Conservation (phyloP, 2,113 vertebrate species). For the Astur gentilis region DNA sequence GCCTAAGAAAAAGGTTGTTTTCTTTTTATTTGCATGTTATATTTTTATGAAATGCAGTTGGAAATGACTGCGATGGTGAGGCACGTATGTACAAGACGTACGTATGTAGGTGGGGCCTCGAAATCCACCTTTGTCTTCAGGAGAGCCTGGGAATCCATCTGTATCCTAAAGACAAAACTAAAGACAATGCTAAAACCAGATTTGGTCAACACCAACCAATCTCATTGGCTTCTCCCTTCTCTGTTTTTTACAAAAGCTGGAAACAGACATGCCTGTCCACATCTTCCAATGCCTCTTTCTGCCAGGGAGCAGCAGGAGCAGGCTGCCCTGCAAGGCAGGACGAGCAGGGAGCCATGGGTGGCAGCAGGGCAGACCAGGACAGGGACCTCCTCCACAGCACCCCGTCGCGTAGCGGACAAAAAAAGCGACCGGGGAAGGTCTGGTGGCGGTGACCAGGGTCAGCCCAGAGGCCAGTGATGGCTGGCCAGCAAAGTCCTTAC, state of each 20-base stretch:
- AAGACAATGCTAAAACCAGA: neutral
- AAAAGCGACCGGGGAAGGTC: neutral
- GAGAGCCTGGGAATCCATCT: neutral
- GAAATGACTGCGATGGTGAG: neutral
- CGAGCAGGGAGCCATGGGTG: neutral
- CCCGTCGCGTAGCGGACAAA: neutral
- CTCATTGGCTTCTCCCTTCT: neutral
- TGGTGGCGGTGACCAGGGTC: neutral
- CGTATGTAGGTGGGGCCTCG: fast-evolving
- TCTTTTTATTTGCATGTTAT: neutral
- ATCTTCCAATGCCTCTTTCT: neutral
- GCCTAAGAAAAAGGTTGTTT: neutral
- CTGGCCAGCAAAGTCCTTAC: neutral
- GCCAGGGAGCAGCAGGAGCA: neutral
- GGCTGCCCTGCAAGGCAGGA: neutral
- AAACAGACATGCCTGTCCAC: neutral
- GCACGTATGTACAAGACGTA: fast-evolving
- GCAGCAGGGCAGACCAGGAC: neutral
- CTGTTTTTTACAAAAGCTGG: neutral
- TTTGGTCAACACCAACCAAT: neutral
- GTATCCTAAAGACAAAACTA: neutral
- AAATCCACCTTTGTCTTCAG: neutral
- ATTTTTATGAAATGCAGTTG: neutral
- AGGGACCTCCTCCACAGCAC: neutral
- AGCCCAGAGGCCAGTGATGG: neutral